Conservation (phyloP, 2,113 vertebrate species). For the Halcyon senegalensis region DNA sequence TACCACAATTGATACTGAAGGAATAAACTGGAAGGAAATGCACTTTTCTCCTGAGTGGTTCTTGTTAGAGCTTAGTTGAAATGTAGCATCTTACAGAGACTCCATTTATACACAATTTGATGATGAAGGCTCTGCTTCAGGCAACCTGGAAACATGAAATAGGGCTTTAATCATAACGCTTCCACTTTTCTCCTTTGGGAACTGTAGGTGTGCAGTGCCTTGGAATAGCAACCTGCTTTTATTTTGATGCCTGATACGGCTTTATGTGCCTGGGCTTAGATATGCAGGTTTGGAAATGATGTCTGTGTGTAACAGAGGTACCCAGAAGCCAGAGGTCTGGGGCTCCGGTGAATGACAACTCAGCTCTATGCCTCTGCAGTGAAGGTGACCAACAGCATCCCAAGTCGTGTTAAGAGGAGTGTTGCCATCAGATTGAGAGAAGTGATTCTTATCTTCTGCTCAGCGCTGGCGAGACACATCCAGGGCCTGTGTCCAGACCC, state of each 20-base stretch:
- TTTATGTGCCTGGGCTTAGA: background rate
- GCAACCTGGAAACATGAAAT: conserved; percentile 57
- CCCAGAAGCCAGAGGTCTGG: background rate
- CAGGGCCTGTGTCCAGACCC: background rate
- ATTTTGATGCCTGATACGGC: background rate
- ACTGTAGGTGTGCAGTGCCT: conserved; percentile 28
- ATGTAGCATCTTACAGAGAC: conserved; percentile 39
- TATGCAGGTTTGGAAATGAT: background rate
- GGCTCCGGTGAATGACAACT: background rate
- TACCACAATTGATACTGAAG: conserved; percentile 18
- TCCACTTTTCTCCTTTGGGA: conserved; percentile 43
- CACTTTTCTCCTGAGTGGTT: conserved; percentile 48
- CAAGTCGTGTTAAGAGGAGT: background rate
- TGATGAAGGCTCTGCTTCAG: conserved; percentile 65
- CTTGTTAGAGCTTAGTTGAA: conserved; percentile 56
- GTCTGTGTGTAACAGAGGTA: background rate
- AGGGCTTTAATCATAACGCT: conserved; percentile 55
- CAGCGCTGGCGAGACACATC: background rate
- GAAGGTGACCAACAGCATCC: background rate
- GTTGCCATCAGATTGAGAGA: background rate
- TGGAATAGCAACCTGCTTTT: conserved; percentile 29
- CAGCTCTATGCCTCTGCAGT: background rate
- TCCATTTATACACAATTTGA: conserved; percentile 50
- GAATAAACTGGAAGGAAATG: conserved; percentile 37
- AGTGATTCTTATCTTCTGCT: background rate